Conservation (phyloP, 2,797 vertebrate genomes). For the Falco cherrug region DNA sequence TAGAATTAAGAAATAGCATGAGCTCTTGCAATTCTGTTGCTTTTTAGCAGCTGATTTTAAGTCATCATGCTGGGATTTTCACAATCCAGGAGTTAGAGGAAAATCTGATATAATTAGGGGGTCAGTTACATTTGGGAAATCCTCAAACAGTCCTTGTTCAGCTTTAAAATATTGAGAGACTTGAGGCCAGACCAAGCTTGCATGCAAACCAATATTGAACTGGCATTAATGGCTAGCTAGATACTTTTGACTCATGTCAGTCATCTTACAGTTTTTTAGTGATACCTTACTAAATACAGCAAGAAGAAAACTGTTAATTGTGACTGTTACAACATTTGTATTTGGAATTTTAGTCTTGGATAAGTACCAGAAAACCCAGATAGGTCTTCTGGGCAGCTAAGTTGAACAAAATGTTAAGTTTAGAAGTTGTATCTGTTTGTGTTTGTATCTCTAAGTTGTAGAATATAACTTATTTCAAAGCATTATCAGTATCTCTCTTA, state of each 20-base stretch:
- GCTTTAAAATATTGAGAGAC: neutral
- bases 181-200: neutral
- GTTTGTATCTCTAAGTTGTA: too few species aligned
- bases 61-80: neutral
- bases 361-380: neutral
- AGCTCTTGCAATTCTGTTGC: neutral
- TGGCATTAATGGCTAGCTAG: neutral
- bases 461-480: neutral
- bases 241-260: neutral
- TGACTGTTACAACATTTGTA: neutral
- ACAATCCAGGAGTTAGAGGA: neutral
- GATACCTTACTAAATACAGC: neutral
- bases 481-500: neutral
- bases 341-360: neutral
- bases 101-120: neutral
- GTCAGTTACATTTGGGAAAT: neutral
- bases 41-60: neutral
- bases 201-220: neutral
- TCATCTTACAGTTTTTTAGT: neutral
- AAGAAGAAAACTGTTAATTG: neutral
- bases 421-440: neutral
- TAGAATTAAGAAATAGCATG: neutral
- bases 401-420: neutral
- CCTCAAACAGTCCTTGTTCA: neutral
- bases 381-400: neutral